A percentile compares a stretch with the other conserved stretches of the same genome.
Conservation (phyloP, 2,888 invertebrate genomes). For the Lithophane leautieri region DNA sequence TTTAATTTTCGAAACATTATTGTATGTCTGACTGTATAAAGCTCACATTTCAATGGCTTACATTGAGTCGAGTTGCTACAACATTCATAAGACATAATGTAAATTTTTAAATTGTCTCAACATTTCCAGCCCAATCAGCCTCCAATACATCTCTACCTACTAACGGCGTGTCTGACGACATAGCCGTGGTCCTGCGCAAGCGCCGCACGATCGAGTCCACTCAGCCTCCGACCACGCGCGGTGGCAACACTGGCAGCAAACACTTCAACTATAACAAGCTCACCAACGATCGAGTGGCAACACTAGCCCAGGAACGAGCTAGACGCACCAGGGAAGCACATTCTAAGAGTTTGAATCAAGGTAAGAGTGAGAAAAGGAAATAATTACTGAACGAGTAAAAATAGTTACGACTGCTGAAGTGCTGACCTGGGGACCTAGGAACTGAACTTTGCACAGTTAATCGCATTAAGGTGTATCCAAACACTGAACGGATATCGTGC, state of each 20-base stretch:
- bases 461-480: too few relatives aligned
- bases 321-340: constrained; percentile 79
- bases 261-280: constrained; percentile 96
- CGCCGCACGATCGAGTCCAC: constrained; percentile 86
- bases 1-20: background rate
- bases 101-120: background rate
- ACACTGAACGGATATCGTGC: too few relatives aligned
- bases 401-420: background rate
- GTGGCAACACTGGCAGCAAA: constrained; percentile 87
- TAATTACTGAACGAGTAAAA: background rate
- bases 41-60: background rate
- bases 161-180: constrained; percentile 76
- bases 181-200: constrained; percentile 79
- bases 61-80: background rate
- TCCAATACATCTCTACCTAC: constrained; percentile 58
- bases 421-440: background rate
- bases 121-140: constrained; percentile 55
- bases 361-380: constrained; percentile 62
- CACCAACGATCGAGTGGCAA: constrained; percentile 91
- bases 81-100: background rate
- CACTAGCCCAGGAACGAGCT: constrained; percentile 66
- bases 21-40: background rate
- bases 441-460: background rate
- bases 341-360: constrained; percentile 82
- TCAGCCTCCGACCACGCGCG: constrained; percentile 82